Evolutionary conservation across 1,140 invertebrate species (phyloP), one percentile per base, ranked within the genome.

Genomic region (Sarcophaga peregrina): DNA sequence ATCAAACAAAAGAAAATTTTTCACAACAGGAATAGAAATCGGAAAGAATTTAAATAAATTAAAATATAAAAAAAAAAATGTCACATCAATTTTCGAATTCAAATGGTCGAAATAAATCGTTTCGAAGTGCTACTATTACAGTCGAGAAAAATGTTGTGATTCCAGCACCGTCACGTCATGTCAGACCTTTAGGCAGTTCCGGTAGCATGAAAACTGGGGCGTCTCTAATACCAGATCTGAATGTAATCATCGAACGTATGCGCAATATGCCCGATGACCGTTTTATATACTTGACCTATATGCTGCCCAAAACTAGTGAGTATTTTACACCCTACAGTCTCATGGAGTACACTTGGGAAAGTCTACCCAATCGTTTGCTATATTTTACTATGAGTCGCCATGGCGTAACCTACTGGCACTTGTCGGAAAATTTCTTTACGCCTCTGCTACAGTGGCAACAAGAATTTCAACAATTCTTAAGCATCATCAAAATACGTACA

Each of bases 261-360:
- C 84, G 85, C 2, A 45, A 10, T 20, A 89, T 92, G 82, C 90
- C 91, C 3, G 90, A 92, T 13, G 89, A 92, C 81, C 92, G 92
- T 8, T 95, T 95, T 86, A 91, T 94, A 7, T 95, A 95, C 84
- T 92, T 95, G 91, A 91, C 93, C 48, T 95, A 95, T 86, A 93
- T 94, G 73, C 93, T 94, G 8, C 92, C 93, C 37, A 92, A 92
- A 85, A 92, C 93, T 5, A 95, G 94, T 80, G 93, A 94, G 85
- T 92, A 92, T 86, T 95, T 95, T 81, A 94, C 93, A 1, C 94
- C 94, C 7, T 95, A 95, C 86, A 93, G 91, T 83, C 89, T 94
- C 52, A 92, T 94, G 82, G 91, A 95, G 20, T 94, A 95, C 3
- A 89, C 92, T 2, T 95, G 93, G 84, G 91, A 92, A 72, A 88